Conservation (phyloP, 2,113 vertebrate species). For the Hemichromis elongatus region DNA sequence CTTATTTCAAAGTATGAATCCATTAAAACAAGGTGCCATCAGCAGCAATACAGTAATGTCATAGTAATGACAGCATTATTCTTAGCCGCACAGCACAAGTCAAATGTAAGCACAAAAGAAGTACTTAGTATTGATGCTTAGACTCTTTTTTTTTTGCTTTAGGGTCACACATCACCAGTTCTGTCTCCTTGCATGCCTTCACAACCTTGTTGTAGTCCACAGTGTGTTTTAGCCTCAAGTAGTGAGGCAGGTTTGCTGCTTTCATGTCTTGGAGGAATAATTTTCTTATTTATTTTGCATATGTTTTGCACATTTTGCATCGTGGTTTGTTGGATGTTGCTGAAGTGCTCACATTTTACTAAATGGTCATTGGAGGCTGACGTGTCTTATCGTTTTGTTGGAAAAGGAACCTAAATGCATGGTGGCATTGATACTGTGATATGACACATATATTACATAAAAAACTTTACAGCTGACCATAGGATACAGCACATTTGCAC, state of each 20-base stretch:
- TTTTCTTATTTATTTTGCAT: neutral
- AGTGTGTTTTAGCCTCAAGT: neutral
- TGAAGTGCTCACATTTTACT: neutral
- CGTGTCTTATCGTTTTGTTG: neutral
- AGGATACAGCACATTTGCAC: neutral
- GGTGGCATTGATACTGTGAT: too few species aligned
- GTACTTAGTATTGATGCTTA: neutral
- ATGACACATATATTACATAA: too few species aligned
- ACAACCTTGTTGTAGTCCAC: neutral
- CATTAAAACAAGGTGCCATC: neutral
- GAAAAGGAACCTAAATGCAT: neutral
- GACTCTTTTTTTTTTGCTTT: neutral
- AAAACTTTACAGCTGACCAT: neutral
- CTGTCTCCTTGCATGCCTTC: neutral
- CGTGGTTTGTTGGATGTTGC: neutral
- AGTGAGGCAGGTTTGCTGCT: neutral
- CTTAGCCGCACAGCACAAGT: neutral
- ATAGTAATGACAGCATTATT: neutral
- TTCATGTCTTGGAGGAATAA: neutral
- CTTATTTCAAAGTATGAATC: neutral
- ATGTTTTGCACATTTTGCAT: neutral
- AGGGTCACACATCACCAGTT: neutral
- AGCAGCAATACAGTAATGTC: neutral
- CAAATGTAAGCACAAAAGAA: neutral
- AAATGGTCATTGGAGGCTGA: neutral